Conservation (phyloP, 2,888 invertebrate species). For the Galerucella calmariensis region DNA sequence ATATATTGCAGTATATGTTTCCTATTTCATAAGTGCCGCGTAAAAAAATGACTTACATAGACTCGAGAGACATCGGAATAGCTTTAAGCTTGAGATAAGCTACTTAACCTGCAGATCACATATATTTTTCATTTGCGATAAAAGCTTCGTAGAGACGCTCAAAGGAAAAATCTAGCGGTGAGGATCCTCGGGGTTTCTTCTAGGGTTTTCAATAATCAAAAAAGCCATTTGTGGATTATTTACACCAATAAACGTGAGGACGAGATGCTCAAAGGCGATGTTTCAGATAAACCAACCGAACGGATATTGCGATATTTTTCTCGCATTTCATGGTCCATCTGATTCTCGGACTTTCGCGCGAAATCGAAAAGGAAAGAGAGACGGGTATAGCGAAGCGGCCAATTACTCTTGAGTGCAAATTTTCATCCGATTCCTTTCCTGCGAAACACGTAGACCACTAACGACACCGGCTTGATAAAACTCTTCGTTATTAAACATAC, state of each 20-base stretch:
- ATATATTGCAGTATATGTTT: neutral
- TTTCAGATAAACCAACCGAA: slow-evolving; percentile 42
- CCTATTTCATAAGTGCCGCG: slow-evolving; percentile 1
- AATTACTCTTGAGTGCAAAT: slow-evolving; percentile 52
- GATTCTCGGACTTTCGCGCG: slow-evolving; percentile 41
- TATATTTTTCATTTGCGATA: slow-evolving; percentile 33
- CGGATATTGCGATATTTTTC: slow-evolving; percentile 56
- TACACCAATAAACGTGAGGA: slow-evolving; percentile 41
- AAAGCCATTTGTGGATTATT: slow-evolving; percentile 39
- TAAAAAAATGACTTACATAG: slow-evolving; percentile 8
- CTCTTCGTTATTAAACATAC: slow-evolving; percentile 17
- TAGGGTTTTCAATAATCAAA: slow-evolving; percentile 36
- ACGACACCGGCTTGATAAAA: slow-evolving; percentile 42
- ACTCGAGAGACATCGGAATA: neutral
- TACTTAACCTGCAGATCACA: slow-evolving; percentile 33
- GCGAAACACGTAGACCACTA: slow-evolving; percentile 47
- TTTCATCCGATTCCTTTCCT: slow-evolving; percentile 48
- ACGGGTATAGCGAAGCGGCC: slow-evolving; percentile 42
- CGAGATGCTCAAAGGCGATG: slow-evolving; percentile 42
- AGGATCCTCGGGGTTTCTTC: slow-evolving; percentile 17
- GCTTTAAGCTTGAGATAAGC: slow-evolving; percentile 20
- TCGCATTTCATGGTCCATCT: slow-evolving; percentile 51
- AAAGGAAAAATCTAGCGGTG: slow-evolving; percentile 23
- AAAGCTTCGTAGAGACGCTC: slow-evolving; percentile 16
- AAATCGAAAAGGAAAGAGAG: slow-evolving; percentile 43